These are phyloP conservation scores for Otus sunia DNA, from an alignment of 2,113 vertebrate species.

Conservation along the genomic window DNA sequence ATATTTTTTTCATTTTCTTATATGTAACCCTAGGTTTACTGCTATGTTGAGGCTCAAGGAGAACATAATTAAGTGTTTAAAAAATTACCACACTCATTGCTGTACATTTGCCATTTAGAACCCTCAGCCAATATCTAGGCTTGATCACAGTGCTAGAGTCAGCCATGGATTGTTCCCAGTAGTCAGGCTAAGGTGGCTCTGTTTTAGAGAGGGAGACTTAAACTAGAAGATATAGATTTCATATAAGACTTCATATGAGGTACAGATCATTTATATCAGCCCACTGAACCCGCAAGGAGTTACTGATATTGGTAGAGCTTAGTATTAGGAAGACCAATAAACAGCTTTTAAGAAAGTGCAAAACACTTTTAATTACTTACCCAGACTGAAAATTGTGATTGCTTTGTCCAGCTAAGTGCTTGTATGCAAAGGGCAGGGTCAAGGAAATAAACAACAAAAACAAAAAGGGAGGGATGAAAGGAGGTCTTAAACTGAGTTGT, in stretches of 20 bases:
- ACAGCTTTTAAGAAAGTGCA: neutral
- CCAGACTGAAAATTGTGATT: neutral
- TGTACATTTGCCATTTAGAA: neutral
- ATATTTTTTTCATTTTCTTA: neutral
- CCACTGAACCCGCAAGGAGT: neutral
- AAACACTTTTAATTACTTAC: neutral
- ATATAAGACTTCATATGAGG: neutral
- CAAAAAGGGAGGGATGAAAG: neutral
- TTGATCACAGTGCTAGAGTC: neutral
- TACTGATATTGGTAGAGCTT: neutral
- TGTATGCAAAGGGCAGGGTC: neutral
- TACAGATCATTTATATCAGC: neutral
- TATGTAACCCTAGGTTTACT: neutral
- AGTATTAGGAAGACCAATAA: neutral
- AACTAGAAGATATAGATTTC: neutral
- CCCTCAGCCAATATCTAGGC: neutral
- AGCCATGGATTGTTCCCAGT: neutral
- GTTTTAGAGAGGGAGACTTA: neutral
- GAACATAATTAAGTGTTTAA: neutral
- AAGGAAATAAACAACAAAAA: neutral
- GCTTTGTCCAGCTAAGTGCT: neutral
- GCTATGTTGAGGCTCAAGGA: neutral
- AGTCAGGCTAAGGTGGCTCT: neutral
- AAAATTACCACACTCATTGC: neutral
- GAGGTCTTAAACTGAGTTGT: accelerated